These are phyloP conservation scores for Alca torda DNA, from an alignment of 2,797 vertebrate genomes.

Conservation along the genomic window DNA sequence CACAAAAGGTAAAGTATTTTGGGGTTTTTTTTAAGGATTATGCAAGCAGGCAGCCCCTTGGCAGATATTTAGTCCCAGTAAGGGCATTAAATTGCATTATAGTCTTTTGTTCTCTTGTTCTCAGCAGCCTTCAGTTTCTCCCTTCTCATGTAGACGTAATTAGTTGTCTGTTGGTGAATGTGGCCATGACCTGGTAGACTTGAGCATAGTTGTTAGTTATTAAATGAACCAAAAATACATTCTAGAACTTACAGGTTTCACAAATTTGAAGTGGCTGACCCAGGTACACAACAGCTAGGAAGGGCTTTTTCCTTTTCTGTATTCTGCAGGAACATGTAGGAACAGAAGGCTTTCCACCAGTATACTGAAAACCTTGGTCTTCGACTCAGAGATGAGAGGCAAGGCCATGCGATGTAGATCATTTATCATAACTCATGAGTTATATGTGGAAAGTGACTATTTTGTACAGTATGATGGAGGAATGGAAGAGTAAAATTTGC, in stretches of 20 bases:
- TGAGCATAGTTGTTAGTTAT: not conserved
- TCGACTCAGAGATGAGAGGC: not conserved
- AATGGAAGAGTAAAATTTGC: not conserved
- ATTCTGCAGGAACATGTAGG: not conserved
- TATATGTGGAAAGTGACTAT: not conserved
- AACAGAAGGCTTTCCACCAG: not conserved
- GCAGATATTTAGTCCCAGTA: not conserved
- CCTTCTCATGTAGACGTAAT: not conserved
- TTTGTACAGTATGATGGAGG: not conserved
- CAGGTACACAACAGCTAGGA: not conserved
- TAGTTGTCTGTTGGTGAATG: not conserved
- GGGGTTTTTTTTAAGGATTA: not conserved
- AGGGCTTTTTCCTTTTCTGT: not conserved
- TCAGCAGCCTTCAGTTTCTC: not conserved
- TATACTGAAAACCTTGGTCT: not conserved
- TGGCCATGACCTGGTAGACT: not conserved
- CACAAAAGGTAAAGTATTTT: not conserved
- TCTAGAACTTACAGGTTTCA: not conserved
- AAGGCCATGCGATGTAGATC: not conserved
- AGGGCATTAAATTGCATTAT: not conserved
- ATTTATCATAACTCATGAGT: not conserved
- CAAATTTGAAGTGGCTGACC: not conserved
- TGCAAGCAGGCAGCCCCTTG: not conserved
- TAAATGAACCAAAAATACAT: not conserved
- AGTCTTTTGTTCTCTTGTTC: not conserved